phyloP scores from a whole-genome alignment of 2,113 vertebrate genomes.

The Panthera uncia region DNA sequence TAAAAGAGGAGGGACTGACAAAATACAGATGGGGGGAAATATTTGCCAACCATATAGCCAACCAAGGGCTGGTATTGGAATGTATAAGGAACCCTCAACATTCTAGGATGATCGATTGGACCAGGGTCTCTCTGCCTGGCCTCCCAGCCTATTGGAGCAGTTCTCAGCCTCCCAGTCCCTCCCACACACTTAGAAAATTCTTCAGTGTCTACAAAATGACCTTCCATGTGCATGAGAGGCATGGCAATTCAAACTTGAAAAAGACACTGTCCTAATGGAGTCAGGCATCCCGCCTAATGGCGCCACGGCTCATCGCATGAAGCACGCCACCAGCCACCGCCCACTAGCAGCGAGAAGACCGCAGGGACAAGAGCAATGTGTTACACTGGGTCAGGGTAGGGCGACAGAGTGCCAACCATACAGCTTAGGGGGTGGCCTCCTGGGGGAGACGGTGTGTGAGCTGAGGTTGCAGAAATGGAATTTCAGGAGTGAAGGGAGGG shows the following conservation, averaged over 20 bases:
- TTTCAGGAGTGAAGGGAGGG: neutral
- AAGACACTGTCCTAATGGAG: neutral
- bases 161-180: neutral
- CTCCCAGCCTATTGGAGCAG: neutral
- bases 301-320: neutral
- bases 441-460: fast-evolving
- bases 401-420: neutral
- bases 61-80: neutral
- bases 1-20: neutral
- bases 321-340: too few relatives aligned
- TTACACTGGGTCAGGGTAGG: too few relatives aligned
- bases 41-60: neutral
- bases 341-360: too few relatives aligned
- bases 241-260: neutral
- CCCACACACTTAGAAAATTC: neutral
- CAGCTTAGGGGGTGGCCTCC: neutral
- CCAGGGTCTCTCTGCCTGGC: neutral
- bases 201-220: neutral
- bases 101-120: neutral
- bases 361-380: neutral
- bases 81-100: neutral
- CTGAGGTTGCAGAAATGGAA: neutral
- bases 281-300: neutral
- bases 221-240: neutral
- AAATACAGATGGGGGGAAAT: neutral